Evolutionary conservation across 2,888 invertebrate species (phyloP).

Genomic region (Charanyca ferruginea): DNA sequence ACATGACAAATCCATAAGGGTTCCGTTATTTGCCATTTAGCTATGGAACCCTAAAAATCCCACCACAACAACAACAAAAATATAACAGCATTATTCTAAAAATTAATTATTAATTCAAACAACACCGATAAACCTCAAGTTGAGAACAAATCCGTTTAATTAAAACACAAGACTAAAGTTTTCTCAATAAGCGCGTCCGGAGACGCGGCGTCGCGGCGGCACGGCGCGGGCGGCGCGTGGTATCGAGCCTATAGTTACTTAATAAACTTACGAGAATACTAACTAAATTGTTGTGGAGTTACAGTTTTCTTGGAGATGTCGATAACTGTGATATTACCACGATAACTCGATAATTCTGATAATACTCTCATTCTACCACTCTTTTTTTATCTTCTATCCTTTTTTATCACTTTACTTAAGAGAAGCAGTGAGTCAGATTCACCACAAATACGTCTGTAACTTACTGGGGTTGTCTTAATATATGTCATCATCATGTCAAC

Average conservation of each 20-base stretch:
- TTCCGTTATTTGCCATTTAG: too few species aligned
- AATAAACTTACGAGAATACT: conserved; percentile 22
- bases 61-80: conserved; percentile 13
- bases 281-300: conserved; percentile 30
- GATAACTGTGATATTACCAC: too few species aligned
- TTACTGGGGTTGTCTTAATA: too few species aligned
- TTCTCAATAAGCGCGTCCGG: conserved; percentile 45
- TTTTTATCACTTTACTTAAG: too few species aligned
- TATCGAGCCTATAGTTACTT: conserved; percentile 18
- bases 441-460: too few species aligned
- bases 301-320: background rate
- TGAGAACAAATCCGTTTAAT: conserved; percentile 62
- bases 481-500: too few species aligned
- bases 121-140: conserved; percentile 56
- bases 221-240: background rate
- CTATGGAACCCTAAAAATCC: too few species aligned
- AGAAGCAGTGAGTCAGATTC: too few species aligned
- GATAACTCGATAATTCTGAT: too few species aligned
- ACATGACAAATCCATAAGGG: too few species aligned
- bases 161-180: conserved; percentile 60
- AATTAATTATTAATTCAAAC: conserved; percentile 41
- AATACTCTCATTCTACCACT: too few species aligned
- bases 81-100: conserved; percentile 20
- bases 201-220: background rate
- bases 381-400: too few species aligned